Base-by-base conservation (phyloP, 1,140 invertebrate species). In the Drosophila ananassae region DNA sequence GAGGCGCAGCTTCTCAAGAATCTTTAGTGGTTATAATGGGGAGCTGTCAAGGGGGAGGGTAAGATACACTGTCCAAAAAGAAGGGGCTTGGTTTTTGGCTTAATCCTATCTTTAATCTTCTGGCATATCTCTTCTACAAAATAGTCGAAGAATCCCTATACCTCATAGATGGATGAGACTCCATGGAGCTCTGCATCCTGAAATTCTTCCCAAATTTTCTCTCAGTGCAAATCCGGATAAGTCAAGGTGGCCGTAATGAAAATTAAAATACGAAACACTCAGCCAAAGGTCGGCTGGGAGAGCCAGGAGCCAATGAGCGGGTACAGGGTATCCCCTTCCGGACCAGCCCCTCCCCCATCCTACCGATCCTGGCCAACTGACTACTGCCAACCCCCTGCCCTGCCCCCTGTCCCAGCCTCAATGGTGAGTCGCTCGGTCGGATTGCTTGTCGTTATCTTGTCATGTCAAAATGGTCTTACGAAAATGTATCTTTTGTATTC, bases 391-490 rank as follows among this genome's bases (percentile, higher is more conserved):
- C 12, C 34, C 22, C 12, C 8, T 28, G n/a, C 50, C 5, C 47
- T 41, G 13, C 34, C 13, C n/a, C 12, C 28, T 47, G 21, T 5
- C 5, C 39, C 39, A 41, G 13, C 34, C 56, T 28, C 28, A 34
- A 21, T 56, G 59, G 72, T 77, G 74, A 69, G 82, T 62, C 63
- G 73, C 63, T 71, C 68, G 83, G 52, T 76, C 61, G 81, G 81
- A 78, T 89, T 83, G 83, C 84, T 89, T 90, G 89, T 90, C 89
- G 89, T 90, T 90, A 90, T 90, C 89, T 90, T 90, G 89, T 90
- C 89, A 90, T 89, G 89, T 90, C 89, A 90, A 90, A 90, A 90
- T 87, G 89, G 83, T 89, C 83, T 89, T 89, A 89, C 83, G 83
- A 89, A 89, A 89, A 89, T 89, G 83, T 89, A 89, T 83, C 83